These are phyloP conservation scores for Trachemys scripta DNA, from an alignment of 2,113 vertebrate genomes.

Conservation along the genomic window DNA sequence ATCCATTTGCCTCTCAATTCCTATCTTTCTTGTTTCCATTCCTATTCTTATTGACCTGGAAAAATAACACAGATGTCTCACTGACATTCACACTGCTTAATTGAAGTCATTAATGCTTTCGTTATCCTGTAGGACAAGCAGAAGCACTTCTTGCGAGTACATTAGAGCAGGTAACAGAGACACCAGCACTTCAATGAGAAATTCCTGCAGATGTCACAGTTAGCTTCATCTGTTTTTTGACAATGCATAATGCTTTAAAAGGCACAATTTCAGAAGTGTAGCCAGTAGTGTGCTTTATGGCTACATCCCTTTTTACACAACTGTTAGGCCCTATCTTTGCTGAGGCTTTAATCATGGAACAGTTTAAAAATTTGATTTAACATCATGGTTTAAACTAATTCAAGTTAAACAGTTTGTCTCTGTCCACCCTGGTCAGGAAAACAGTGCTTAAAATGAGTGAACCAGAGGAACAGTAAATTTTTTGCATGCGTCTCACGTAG, in stretches of 20 bases:
- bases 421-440: background rate
- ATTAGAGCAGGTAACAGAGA: background rate
- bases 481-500: background rate
- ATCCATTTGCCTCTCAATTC: background rate
- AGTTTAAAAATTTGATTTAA: background rate
- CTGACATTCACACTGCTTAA: background rate
- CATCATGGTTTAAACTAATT: background rate
- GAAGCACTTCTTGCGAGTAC: background rate
- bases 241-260: background rate
- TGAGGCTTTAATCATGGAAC: background rate
- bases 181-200: background rate
- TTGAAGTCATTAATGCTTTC: background rate
- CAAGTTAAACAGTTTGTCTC: background rate
- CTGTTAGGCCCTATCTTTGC: background rate
- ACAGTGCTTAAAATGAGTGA: background rate
- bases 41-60: background rate
- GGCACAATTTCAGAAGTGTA: fast-evolving
- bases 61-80: background rate
- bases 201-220: background rate
- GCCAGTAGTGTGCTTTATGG: background rate
- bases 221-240: background rate
- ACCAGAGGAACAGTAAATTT: background rate
- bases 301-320: background rate
- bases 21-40: background rate
- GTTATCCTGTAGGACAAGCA: background rate